These are phyloP conservation scores for Tetropium fuscum DNA, from an alignment of 2,888 invertebrate species.

Conservation along the genomic window DNA sequence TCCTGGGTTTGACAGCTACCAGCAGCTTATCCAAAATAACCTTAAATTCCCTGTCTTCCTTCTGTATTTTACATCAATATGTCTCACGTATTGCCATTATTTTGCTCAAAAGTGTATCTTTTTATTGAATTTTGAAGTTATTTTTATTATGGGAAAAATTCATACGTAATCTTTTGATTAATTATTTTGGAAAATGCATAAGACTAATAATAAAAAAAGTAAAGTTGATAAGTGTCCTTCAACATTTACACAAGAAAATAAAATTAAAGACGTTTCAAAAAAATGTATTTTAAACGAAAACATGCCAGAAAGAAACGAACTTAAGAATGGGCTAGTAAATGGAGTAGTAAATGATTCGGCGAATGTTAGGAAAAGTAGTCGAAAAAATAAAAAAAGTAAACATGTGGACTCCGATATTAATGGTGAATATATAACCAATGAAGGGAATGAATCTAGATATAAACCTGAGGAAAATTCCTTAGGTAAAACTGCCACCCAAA, in stretches of 20 bases:
- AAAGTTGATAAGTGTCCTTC: slow-evolving; percentile 52
- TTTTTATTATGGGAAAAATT: slow-evolving; percentile 32
- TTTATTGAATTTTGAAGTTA: slow-evolving; percentile 29
- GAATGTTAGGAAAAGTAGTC: slow-evolving; percentile 37
- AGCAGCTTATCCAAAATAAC: slow-evolving; percentile 40
- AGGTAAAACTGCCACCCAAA: slow-evolving; percentile 28
- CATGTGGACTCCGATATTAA: slow-evolving; percentile 37
- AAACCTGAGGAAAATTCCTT: slow-evolving; percentile 36
- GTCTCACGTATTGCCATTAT: slow-evolving; percentile 35
- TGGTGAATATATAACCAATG: slow-evolving; percentile 40
- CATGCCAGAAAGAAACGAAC: slow-evolving; percentile 32
- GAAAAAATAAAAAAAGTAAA: slow-evolving; percentile 46
- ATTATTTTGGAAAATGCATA: slow-evolving; percentile 47
- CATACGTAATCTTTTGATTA: slow-evolving; percentile 14
- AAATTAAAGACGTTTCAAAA: slow-evolving; percentile 40
- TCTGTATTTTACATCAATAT: slow-evolving; percentile 41
- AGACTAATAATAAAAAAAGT: slow-evolving; percentile 47
- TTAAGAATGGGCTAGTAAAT: slow-evolving; percentile 51
- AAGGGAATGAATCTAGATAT: slow-evolving; percentile 32
- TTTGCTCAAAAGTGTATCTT: slow-evolving; percentile 29
- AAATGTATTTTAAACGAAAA: slow-evolving; percentile 43
- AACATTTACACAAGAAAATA: slow-evolving; percentile 41
- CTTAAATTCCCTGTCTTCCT: slow-evolving; percentile 42
- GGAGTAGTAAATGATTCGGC: slow-evolving; percentile 42
- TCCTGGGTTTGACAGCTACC: slow-evolving; percentile 26